Evolutionary conservation across 1,140 invertebrate species (phyloP), one percentile per base, ranked within the genome.

Genomic region (Pseudomyrmex sp.): DNA sequence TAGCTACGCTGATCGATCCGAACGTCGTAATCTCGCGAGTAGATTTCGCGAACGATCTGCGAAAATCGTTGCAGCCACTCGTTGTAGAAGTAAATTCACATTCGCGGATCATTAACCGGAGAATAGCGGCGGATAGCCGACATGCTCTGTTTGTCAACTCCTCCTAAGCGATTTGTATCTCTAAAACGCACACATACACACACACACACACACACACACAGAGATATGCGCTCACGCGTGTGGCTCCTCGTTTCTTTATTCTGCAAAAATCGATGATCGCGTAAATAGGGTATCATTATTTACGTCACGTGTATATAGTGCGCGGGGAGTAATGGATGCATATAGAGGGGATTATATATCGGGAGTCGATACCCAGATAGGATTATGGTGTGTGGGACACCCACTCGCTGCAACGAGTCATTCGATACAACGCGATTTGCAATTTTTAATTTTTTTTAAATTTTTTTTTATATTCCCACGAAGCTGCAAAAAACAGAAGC

Each of bases 61-160:
- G 52, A 18, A 3, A 7, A 35, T 35, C 35, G 35, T 35, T 35
- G 35, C 35, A 35, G 35, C 35, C 35, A 35, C 10, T 35, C 10
- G 70, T 10, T 72, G n/a, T 18, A n/a, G 15, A 69, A 69, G 58
- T 69, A 69, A 79, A 69, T 69, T 79, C 63, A 12, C 63, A 35
- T n/a, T 70, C 65, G 66, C 66, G 76, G 54, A 72, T 80, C 66
- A 80, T 80, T 80, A 80, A 80, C 54, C 20, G 66, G 44, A 8
- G 15, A 61, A 35, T 15, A 50, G 23, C 44, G 7, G 44, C 2
- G 1, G n/a, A 44, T 20, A 66, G 5, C 15, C 76, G 76, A 70
- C 15, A 79, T 59, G 54, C 52, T 79, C 76, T 70, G 54, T 69
- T 79, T 79, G 65, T 70, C 65, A 58, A 79, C 20, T 79, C 15